Percentiles rank a stretch among this genome's conserved stretches.
phyloP scores from a whole-genome alignment of 2,888 invertebrate genomes.

The Limnephilus marmoratus region DNA sequence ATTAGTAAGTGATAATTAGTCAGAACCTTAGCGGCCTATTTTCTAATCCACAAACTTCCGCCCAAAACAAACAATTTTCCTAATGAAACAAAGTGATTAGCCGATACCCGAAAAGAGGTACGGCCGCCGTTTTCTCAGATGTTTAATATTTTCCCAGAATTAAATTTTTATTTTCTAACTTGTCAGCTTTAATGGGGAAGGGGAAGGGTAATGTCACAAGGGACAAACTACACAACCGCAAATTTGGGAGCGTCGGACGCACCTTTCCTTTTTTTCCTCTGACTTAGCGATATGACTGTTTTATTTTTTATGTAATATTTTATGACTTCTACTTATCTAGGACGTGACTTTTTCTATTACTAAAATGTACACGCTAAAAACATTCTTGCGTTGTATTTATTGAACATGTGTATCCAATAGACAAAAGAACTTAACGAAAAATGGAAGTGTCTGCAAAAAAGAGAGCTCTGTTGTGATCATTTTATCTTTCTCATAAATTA shows the following conservation, averaged over 20 bases:
- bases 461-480: not conserved
- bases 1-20: slow-evolving; percentile 9
- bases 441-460: not conserved
- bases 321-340: not conserved
- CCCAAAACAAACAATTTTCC: slow-evolving; percentile 56
- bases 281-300: slow-evolving; percentile 44
- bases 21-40: not conserved
- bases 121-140: slow-evolving; percentile 60
- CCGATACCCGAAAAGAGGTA: slow-evolving; percentile 55
- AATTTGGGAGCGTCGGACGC: slow-evolving; percentile 60
- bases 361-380: not conserved
- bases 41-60: slow-evolving; percentile 32
- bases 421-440: not conserved
- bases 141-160: slow-evolving; percentile 57
- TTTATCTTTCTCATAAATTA: not conserved
- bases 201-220: slow-evolving; percentile 51
- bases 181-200: slow-evolving; percentile 26
- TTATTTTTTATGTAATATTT: slow-evolving; percentile 8
- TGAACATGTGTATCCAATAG: not conserved
- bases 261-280: slow-evolving; percentile 39
- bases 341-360: not conserved
- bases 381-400: not conserved
- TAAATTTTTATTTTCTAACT: slow-evolving; percentile 54
- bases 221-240: slow-evolving; percentile 45
- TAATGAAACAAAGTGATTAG: slow-evolving; percentile 66